A percentile compares a stretch with the other conserved stretches of the same genome.
These are phyloP conservation scores for Scaptomyza pallida DNA, from an alignment of 1,140 invertebrate species.

Conservation along the genomic window DNA sequence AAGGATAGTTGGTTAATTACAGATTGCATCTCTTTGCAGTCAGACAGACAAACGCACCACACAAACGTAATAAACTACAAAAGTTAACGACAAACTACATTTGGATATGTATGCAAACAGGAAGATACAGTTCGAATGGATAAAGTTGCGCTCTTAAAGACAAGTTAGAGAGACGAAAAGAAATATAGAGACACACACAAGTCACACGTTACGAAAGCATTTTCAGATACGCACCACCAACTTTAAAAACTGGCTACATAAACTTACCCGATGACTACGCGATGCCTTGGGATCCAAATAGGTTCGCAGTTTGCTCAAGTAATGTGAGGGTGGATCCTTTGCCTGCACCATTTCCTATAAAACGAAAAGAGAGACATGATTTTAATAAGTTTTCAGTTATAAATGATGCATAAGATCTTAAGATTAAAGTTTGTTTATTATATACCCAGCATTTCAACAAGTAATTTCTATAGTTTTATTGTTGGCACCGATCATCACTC, in stretches of 20 bases:
- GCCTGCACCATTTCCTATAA: conserved; percentile 97
- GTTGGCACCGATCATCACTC: too few relatives aligned
- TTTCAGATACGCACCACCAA: conserved; percentile 29
- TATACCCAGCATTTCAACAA: too few relatives aligned
- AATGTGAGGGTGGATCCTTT: conserved; percentile 97
- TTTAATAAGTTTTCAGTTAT: too few relatives aligned
- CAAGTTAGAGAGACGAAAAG: conserved; percentile 12
- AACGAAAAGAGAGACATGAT: conserved; percentile 39
- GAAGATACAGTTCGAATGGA: neutral
- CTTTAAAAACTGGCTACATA: conserved; percentile 2
- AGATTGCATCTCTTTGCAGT: neutral
- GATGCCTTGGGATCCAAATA: conserved; percentile 98
- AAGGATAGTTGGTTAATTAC: conserved; percentile 10
- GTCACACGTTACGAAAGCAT: conserved; percentile 4
- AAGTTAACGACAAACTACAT: conserved; percentile 24
- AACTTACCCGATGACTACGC: conserved; percentile 94
- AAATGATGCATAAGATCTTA: too few relatives aligned
- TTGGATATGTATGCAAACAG: conserved; percentile 5
- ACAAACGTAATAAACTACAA: conserved; percentile 20
- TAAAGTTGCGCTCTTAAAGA: conserved; percentile 3
- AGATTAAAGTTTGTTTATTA: too few relatives aligned
- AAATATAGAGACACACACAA: neutral
- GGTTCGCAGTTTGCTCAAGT: conserved; percentile 95
- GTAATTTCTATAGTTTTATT: neutral
- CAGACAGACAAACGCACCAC: conserved; percentile 30